Evolutionary conservation across 2,888 invertebrate species (phyloP).

Genomic region (Drosophila mayaguana): DNA sequence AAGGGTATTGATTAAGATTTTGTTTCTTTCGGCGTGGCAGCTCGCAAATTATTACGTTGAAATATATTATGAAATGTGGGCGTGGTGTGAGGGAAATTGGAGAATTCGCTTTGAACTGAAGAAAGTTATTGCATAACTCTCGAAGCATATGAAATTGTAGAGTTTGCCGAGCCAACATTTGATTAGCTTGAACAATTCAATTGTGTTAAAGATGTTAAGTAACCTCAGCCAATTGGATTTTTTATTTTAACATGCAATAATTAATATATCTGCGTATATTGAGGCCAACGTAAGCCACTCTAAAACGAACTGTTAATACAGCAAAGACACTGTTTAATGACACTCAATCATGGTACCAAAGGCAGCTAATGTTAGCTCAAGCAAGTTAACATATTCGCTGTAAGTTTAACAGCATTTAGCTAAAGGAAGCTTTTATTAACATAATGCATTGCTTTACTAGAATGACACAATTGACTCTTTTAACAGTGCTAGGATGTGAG

Average conservation of each 20-base stretch:
- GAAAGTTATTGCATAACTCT: neutral
- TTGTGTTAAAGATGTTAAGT: neutral
- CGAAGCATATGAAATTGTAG: neutral
- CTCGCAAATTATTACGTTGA: neutral
- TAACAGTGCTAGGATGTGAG: neutral
- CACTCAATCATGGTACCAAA: too few relatives aligned
- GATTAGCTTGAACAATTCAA: neutral
- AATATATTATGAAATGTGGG: slow-evolving; percentile 7
- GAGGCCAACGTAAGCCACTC: too few relatives aligned
- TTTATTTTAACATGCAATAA: too few relatives aligned
- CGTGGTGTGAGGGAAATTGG: neutral
- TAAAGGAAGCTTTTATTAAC: neutral
- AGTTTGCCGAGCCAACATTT: neutral
- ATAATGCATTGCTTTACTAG: neutral
- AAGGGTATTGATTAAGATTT: slow-evolving; percentile 3
- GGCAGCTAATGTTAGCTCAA: neutral
- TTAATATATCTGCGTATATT: too few relatives aligned
- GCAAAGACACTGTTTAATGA: too few relatives aligned
- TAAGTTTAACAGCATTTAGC: neutral
- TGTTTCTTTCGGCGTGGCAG: neutral
- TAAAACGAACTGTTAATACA: too few relatives aligned
- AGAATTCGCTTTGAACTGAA: neutral
- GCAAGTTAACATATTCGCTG: neutral
- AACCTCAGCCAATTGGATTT: too few relatives aligned
- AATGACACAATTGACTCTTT: neutral